Evolutionary conservation across 2,113 vertebrate species (phyloP).

Genomic region (Columba livia): DNA sequence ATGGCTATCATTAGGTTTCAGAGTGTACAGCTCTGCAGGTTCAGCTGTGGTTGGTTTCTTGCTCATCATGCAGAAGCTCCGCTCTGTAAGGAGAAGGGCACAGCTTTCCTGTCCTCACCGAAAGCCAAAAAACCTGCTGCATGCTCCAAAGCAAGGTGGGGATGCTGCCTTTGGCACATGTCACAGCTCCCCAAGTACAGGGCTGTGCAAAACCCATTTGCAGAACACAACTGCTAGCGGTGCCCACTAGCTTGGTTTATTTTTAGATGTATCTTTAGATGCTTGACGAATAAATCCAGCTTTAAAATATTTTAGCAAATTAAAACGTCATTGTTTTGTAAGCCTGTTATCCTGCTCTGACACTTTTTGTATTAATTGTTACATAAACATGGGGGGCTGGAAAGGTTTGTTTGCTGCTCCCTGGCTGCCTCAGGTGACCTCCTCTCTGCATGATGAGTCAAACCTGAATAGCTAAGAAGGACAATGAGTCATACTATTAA

Average conservation of each 20-base stretch:
- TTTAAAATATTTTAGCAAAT: constrained; percentile 45
- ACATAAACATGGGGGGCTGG: not conserved
- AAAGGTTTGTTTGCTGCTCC: not conserved
- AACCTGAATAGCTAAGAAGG: not conserved
- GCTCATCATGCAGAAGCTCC: fast-evolving
- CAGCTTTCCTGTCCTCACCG: not conserved
- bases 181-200: fast-evolving
- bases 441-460: not conserved
- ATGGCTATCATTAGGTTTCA: not conserved
- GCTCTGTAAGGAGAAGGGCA: not conserved
- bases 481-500: not conserved
- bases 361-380: constrained; percentile 7
- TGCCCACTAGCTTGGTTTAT: fast-evolving
- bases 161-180: fast-evolving
- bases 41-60: not conserved
- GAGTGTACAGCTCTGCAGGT: not conserved
- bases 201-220: fast-evolving
- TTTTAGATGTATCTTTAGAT: not conserved
- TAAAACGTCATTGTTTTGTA: not conserved
- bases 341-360: not conserved
- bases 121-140: not conserved
- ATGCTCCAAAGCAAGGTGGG: too few species aligned
- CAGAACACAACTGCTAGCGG: fast-evolving
- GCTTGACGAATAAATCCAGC: not conserved
- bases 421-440: not conserved